Evolutionary conservation across 2,113 vertebrate species (phyloP).

Genomic region (Dromiciops gliroides): DNA sequence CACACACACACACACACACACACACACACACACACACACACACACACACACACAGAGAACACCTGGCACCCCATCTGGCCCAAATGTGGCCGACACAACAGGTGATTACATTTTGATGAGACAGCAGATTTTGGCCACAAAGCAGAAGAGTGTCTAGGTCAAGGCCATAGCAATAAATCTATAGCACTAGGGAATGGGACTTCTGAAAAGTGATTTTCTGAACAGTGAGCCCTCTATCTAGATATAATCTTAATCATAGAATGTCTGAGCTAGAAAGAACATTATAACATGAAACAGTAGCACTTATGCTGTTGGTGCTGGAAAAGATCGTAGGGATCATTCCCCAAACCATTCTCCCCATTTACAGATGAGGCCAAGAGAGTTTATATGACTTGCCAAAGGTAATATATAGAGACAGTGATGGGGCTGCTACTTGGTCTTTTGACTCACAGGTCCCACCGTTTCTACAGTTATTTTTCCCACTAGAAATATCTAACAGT

Average conservation of each 20-base stretch:
- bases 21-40: too few relatives aligned
- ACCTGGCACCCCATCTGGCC: not conserved
- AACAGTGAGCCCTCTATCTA: not conserved
- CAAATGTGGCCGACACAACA: not conserved
- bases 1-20: too few relatives aligned
- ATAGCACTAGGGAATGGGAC: not conserved
- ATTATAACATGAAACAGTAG: not conserved
- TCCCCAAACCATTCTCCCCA: not conserved
- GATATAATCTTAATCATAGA: not conserved
- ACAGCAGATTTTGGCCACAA: not conserved
- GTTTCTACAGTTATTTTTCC: not conserved
- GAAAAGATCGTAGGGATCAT: not conserved
- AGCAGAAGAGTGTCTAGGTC: not conserved
- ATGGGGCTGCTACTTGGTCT: accelerated
- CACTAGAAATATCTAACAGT: not conserved
- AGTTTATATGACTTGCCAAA: not conserved
- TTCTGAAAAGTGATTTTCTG: not conserved
- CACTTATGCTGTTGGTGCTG: not conserved
- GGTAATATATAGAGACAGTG: not conserved
- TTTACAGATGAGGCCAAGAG: not conserved
- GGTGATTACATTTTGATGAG: not conserved
- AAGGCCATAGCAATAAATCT: not conserved
- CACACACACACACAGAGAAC: not conserved
- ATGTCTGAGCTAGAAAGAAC: not conserved
- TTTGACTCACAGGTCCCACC: not conserved